These are phyloP conservation scores for Epizoanthus ramosus DNA, from an alignment of 92 coral and sea anemone species.

Conservation along the genomic window DNA sequence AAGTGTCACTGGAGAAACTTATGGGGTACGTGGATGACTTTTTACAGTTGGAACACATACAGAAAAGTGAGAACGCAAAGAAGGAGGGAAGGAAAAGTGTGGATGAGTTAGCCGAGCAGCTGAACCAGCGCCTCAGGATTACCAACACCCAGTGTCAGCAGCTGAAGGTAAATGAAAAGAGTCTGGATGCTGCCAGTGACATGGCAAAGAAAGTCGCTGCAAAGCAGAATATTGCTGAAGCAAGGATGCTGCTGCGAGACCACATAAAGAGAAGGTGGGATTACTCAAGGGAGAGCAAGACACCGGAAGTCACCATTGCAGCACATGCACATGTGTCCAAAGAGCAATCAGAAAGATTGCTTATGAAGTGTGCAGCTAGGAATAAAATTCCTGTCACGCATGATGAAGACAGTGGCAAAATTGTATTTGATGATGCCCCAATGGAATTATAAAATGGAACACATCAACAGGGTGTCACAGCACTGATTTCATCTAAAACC, in stretches of 20 bases:
- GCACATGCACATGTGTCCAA: constrained; percentile 43
- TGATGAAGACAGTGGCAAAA: constrained; percentile 45
- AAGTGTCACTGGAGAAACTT: constrained; percentile 82
- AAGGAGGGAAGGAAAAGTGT: constrained; percentile 39
- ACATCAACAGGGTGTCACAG: background rate
- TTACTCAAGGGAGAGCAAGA: constrained; percentile 5
- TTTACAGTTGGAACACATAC: constrained; percentile 53
- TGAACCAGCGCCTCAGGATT: constrained; percentile 59
- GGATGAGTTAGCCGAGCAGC: constrained; percentile 70
- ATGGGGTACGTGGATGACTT: constrained; percentile 84
- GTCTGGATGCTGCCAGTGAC: constrained; percentile 58
- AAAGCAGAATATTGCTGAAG: constrained; percentile 59
- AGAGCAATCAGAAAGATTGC: constrained; percentile 59
- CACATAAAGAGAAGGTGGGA: background rate
- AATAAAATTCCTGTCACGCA: constrained; percentile 65
- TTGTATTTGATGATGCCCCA: constrained; percentile 27
- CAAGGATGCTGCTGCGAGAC: constrained; percentile 38
- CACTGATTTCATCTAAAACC: too few species aligned
- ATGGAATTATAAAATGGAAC: background rate
- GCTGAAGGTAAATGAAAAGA: constrained; percentile 52
- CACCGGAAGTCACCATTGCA: constrained; percentile 44
- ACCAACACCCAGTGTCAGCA: constrained; percentile 72
- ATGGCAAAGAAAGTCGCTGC: constrained; percentile 64
- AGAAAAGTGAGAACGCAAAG: constrained; percentile 20
- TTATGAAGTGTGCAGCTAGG: constrained; percentile 59